Conservation (phyloP, 2,797 vertebrate genomes). For the Xyrichtys novacula region DNA sequence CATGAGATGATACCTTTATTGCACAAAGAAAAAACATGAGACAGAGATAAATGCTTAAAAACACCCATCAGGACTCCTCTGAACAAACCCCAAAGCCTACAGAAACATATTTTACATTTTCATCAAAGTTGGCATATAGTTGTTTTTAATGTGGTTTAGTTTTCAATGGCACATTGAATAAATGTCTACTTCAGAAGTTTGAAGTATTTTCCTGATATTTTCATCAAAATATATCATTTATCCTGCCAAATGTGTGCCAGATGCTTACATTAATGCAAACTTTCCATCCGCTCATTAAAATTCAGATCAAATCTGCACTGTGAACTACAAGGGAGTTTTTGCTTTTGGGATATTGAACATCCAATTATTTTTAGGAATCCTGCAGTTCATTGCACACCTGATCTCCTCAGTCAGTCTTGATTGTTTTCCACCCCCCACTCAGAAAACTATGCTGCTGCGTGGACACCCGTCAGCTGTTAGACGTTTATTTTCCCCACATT, state of each 20-base stretch:
- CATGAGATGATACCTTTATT: no score
- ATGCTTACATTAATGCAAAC: neutral
- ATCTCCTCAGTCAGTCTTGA: neutral
- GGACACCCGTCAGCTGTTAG: neutral
- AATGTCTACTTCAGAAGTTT: neutral
- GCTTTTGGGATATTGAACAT: neutral
- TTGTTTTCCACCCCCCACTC: neutral
- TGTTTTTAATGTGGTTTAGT: no score
- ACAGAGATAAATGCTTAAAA: no score
- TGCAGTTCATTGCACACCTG: neutral
- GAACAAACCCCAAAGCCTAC: no score
- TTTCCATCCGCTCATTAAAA: neutral
- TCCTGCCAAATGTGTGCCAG: neutral
- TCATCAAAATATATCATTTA: neutral
- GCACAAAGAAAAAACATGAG: no score
- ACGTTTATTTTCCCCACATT: neutral
- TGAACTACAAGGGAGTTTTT: neutral
- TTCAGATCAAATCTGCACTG: neutral
- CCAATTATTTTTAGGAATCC: neutral
- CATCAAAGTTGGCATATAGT: no score
- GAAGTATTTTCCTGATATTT: neutral
- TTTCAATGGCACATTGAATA: no score
- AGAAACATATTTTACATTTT: no score
- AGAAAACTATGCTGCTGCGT: neutral
- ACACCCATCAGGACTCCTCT: no score